Evolutionary conservation across 2,888 invertebrate genomes (phyloP).

Genomic region (Heliconius erato): DNA sequence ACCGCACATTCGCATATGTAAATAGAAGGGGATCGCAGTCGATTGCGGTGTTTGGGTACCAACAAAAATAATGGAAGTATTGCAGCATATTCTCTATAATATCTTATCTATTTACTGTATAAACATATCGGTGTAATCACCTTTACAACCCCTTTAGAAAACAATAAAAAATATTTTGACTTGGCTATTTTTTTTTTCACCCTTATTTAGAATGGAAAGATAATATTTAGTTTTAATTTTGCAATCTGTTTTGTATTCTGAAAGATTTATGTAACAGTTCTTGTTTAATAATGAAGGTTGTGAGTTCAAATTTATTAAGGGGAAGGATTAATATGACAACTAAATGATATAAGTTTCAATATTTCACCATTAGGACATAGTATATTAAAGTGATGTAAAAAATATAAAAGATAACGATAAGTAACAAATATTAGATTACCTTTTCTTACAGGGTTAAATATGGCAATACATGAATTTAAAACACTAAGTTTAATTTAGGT

Average conservation of each 20-base stretch:
- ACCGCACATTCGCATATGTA: conserved; percentile 81
- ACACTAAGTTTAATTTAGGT: no score
- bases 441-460: no score
- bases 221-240: conserved; percentile 23
- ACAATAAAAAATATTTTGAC: conserved; percentile 7
- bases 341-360: no score
- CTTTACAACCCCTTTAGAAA: conserved; percentile 27
- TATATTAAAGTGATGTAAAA: no score
- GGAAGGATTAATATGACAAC: no score
- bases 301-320: no score
- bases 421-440: neutral
- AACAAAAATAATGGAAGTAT: conserved; percentile 55
- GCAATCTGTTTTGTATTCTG: neutral
- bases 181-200: neutral
- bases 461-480: no score
- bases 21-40: conserved; percentile 72
- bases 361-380: no score
- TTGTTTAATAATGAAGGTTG: no score
- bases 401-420: no score
- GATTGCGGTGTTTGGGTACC: conserved; percentile 59
- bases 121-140: conserved; percentile 51
- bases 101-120: conserved; percentile 49
- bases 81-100: conserved; percentile 46
- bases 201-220: conserved; percentile 25
- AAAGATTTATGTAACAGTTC: neutral